Conservation (phyloP, 2,113 vertebrate species). For the Eidolon helvum region DNA sequence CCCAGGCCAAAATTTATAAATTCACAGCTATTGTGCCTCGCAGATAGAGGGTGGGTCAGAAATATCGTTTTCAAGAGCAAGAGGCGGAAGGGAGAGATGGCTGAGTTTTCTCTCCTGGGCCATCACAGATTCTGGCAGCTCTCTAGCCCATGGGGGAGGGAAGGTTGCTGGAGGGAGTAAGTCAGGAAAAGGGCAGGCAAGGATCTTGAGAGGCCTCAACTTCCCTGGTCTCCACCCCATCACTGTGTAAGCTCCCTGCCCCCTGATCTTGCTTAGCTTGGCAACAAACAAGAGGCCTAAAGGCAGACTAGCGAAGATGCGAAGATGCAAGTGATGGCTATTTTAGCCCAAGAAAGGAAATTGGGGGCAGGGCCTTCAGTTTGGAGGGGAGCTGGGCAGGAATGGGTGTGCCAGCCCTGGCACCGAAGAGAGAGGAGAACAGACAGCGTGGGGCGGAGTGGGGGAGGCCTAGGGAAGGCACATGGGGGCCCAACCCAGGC, state of each 20-base stretch:
- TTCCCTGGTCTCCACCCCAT: not conserved
- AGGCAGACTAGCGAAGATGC: not conserved
- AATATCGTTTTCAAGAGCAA: not conserved
- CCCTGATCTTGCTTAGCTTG: not conserved
- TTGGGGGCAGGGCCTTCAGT: not conserved
- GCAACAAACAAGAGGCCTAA: fast-evolving
- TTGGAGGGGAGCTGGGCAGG: not conserved
- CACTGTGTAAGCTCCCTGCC: not conserved
- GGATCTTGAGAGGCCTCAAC: not conserved
- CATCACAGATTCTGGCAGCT: not conserved
- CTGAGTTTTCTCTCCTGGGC: not conserved
- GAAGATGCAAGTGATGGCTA: fast-evolving
- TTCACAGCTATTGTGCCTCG: not conserved
- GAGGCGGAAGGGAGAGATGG: not conserved
- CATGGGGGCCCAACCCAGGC: not conserved
- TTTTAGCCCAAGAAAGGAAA: not conserved
- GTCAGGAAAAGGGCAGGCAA: not conserved
- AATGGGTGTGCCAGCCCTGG: not conserved
- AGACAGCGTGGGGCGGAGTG: too few relatives aligned
- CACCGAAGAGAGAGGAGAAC: not conserved
- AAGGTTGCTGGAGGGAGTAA: not conserved
- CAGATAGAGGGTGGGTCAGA: not conserved
- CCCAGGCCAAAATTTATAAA: not conserved
- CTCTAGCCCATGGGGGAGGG: fast-evolving
- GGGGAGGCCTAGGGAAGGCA: not conserved